Evolutionary conservation across 2,888 invertebrate species (phyloP).

Genomic region (Ornithoptera priamus): DNA sequence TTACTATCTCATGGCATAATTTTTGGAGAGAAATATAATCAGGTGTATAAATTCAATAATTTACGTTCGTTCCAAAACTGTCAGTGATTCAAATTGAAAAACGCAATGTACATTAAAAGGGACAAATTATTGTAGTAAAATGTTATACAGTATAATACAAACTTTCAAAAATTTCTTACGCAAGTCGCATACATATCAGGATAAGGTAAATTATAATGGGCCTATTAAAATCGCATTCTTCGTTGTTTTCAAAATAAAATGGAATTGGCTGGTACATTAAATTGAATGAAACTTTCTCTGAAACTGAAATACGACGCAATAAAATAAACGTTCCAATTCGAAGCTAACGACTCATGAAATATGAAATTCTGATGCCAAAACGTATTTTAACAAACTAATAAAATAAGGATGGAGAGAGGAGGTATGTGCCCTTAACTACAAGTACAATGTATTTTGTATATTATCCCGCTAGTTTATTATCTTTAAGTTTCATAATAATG

Average conservation of each 20-base stretch:
- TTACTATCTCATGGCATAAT: no score
- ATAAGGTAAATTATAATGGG: conserved; percentile 43
- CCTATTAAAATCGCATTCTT: conserved; percentile 53
- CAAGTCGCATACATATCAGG: conserved; percentile 32
- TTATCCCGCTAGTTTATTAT: no score
- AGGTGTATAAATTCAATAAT: background rate
- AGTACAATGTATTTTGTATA: no score
- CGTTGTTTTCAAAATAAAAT: conserved; percentile 41
- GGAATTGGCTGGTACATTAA: conserved; percentile 39
- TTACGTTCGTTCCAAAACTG: background rate
- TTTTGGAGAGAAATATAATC: background rate
- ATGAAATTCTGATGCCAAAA: conserved; percentile 41
- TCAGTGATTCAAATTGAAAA: background rate
- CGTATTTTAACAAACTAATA: conserved; percentile 30
- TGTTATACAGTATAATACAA: background rate
- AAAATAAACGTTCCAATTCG: conserved; percentile 37
- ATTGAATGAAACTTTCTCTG: conserved; percentile 51
- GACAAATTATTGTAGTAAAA: background rate
- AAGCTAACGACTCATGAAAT: conserved; percentile 45
- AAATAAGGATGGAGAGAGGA: background rate
- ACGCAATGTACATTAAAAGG: background rate
- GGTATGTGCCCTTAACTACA: no score
- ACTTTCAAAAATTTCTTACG: conserved; percentile 31
- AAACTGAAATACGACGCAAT: conserved; percentile 35
- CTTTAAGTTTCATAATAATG: no score